Conservation (phyloP, 2,113 vertebrate genomes). For the Ivindomyrus marchei region DNA sequence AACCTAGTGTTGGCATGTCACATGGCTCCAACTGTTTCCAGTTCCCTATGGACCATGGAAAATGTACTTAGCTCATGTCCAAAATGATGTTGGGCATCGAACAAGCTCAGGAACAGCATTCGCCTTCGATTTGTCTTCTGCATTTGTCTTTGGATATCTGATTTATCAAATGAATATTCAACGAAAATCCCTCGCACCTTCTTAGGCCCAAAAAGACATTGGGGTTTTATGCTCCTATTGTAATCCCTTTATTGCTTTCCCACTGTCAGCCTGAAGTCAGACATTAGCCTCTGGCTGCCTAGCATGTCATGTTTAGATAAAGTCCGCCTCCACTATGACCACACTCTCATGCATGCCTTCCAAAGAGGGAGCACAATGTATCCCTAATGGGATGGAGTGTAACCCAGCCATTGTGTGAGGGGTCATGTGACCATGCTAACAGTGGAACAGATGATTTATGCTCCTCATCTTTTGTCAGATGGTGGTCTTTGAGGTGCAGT, state of each 20-base stretch:
- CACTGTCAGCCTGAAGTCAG: conserved; percentile 8
- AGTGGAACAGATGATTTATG: conserved; percentile 56
- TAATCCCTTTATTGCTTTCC: neutral
- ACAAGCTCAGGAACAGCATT: neutral
- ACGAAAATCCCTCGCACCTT: neutral
- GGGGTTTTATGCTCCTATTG: neutral
- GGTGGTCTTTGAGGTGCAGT: conserved; percentile 32
- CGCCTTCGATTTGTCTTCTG: neutral
- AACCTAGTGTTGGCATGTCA: neutral
- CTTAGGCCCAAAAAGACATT: neutral
- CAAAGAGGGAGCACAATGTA: conserved; percentile 34
- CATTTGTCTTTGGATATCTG: neutral
- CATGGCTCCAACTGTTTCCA: too few relatives aligned
- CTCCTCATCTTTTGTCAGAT: conserved; percentile 50
- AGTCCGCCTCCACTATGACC: conserved; percentile 18
- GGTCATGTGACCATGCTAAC: conserved; percentile 13
- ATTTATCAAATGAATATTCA: neutral
- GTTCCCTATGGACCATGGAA: neutral
- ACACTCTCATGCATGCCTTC: conserved; percentile 30
- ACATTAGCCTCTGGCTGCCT: conserved; percentile 11
- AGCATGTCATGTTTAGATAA: conserved; percentile 32
- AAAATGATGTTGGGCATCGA: neutral
- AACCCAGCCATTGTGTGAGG: conserved; percentile 31
- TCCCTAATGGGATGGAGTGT: conserved; percentile 32
- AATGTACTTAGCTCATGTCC: neutral